Evolutionary conservation across 1,140 invertebrate species (phyloP).

Genomic region (Panagrolaimus sp.): DNA sequence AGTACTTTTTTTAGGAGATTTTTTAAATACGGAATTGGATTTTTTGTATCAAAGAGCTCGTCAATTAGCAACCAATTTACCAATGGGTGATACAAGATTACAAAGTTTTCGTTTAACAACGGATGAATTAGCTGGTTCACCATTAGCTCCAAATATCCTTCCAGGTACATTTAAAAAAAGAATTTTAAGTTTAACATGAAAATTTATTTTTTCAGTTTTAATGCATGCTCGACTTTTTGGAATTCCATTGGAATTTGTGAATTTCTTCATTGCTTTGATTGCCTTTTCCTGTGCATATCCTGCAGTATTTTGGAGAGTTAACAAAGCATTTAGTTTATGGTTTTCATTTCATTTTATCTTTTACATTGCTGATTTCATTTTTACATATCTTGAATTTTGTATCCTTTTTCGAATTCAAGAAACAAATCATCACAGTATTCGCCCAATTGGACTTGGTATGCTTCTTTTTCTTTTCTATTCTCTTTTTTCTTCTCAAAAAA

Average conservation of each 20-base stretch:
- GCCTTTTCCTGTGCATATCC: slow-evolving; percentile 49
- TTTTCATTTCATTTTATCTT: slow-evolving; percentile 52
- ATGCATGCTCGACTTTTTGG: slow-evolving; percentile 59
- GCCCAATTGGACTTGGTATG: slow-evolving; percentile 55
- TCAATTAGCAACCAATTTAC: slow-evolving; percentile 54
- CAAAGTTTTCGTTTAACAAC: slow-evolving; percentile 55
- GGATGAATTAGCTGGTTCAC: slow-evolving; percentile 51
- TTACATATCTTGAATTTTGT: slow-evolving; percentile 50
- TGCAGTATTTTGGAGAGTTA: slow-evolving; percentile 57
- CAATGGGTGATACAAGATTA: slow-evolving; percentile 56
- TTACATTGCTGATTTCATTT: slow-evolving; percentile 44
- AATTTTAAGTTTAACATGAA: slow-evolving; percentile 20
- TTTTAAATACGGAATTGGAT: slow-evolving; percentile 58
- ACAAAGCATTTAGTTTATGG: slow-evolving; percentile 46
- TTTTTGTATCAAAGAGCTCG: slow-evolving; percentile 53
- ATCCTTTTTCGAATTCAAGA: slow-evolving; percentile 56
- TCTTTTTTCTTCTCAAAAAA: too few relatives aligned
- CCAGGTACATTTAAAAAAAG: slow-evolving; percentile 38
- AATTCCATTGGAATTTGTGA: slow-evolving; percentile 57
- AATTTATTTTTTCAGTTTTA: slow-evolving; percentile 41
- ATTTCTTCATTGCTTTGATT: slow-evolving; percentile 40
- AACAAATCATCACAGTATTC: slow-evolving; percentile 50
- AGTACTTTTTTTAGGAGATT: slow-evolving; percentile 51
- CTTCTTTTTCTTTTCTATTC: too few relatives aligned
- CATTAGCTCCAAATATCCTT: slow-evolving; percentile 54